Base-by-base conservation (phyloP, 1,140 invertebrate species). In the Ctenoplectra terminalis region DNA sequence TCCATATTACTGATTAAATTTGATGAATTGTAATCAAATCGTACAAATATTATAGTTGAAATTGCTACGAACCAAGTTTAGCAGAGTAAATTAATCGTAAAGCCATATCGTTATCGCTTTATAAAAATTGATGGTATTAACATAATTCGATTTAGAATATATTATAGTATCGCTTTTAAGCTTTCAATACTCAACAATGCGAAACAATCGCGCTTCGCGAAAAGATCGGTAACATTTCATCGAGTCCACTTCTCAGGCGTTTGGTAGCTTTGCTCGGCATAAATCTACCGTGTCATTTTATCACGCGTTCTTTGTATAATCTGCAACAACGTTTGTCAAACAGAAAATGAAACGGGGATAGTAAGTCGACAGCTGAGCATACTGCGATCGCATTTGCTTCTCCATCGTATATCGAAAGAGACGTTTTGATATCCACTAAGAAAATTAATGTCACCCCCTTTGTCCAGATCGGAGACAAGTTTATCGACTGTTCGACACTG, bases 401-500 rank as follows among this genome's bases (percentile, higher is more conserved):
- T 13, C n/a, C 0, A 11, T 26, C 34, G n/a, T 9, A 5, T 5
- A 37, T 72, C n/a, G 17, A 17, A 13, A 20, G 37, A 23, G 61
- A 66, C 61, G 17, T 66, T 76, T 70, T 20, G 40, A 69, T 78
- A 43, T 48, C 31, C 54, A 29, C 46, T 77, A 48, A 78, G 76
- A 61, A 40, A 48, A 71, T 78, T 61, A 78, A 71, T 37, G 66
- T 61, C 17, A 52, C 5, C 11, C 11, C n/a, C n/a, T 70, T 70
- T 60, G 54, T 71, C 54, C 70, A 60, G 29, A 0, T 31, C 20
- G 9, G n/a, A 20, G 54, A 71, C 52, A 31, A 60, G 72, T 73
- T 82, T 70, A 82, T 82, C 83, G 67, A 54, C 54, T 48, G 70
- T 56, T 66, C 43, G 50, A 48, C 13, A 23, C 26, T 37, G 60